Percentiles rank a stretch among this genome's conserved stretches.
Evolutionary conservation across 2,113 vertebrate genomes (phyloP).

Genomic region (Ornithorhynchus anatinus): DNA sequence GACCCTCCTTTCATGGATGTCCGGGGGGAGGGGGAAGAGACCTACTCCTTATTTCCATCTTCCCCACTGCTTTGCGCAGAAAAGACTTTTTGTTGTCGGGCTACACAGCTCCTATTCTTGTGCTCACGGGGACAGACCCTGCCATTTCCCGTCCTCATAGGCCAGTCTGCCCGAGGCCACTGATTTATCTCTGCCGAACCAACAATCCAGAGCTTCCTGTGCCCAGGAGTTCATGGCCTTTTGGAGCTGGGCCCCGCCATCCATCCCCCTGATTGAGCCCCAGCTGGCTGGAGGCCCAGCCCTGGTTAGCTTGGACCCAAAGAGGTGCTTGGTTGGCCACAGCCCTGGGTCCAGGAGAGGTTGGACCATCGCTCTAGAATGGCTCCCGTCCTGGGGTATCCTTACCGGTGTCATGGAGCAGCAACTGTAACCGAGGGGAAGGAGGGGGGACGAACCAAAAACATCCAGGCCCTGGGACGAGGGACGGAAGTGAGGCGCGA

Average conservation of each 20-base stretch:
- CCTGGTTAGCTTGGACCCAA: no score
- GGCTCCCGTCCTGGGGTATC: no score
- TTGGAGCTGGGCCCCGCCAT: background rate
- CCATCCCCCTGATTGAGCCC: background rate
- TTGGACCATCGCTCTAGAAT: no score
- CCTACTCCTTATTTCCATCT: conserved; percentile 3
- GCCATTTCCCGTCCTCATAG: conserved; percentile 35
- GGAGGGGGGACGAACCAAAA: background rate
- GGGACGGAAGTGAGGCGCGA: no score
- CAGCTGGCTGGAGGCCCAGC: background rate
- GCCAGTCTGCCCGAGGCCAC: background rate
- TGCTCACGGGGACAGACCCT: conserved; percentile 18
- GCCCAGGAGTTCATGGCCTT: background rate
- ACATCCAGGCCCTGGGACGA: no score
- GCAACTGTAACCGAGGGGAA: background rate
- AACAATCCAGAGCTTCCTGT: background rate
- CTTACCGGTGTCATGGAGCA: background rate
- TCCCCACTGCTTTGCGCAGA: conserved; percentile 40
- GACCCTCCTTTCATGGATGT: conserved; percentile 51
- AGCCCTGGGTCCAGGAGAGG: background rate
- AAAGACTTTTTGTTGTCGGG: conserved; percentile 59
- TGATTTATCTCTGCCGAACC: background rate
- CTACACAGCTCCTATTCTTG: conserved; percentile 45
- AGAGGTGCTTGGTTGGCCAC: no score
- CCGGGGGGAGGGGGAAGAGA: background rate